Conservation (phyloP, 2,797 vertebrate species). For the Xenops minutus region DNA sequence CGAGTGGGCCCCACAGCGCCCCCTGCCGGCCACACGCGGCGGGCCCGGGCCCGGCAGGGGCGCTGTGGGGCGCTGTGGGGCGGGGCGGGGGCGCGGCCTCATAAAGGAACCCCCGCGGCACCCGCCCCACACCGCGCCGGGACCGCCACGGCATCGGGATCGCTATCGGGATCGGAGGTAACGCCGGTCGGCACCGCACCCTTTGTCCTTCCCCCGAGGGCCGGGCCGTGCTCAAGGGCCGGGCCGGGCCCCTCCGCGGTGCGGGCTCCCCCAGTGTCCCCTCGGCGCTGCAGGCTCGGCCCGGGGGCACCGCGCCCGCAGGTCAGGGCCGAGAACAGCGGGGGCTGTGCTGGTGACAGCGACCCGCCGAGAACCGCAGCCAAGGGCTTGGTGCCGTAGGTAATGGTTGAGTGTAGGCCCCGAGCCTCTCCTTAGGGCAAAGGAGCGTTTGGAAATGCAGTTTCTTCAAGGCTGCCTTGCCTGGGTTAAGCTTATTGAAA, state of each 20-base stretch:
- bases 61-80: background rate
- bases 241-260: too few species aligned
- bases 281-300: background rate
- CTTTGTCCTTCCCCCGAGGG: background rate
- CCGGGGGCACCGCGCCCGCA: background rate
- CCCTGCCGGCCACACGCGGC: background rate
- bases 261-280: too few species aligned
- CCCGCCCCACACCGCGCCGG: too few species aligned
- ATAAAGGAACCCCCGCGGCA: background rate
- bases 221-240: too few species aligned
- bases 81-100: background rate
- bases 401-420: background rate
- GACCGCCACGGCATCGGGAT: background rate
- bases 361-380: background rate
- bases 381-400: background rate
- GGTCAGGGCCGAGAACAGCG: fast-evolving
- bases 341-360: background rate
- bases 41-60: background rate
- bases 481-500: background rate
- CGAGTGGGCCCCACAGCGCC: too few species aligned
- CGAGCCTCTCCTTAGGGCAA: background rate
- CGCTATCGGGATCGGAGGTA: background rate
- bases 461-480: background rate
- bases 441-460: background rate
- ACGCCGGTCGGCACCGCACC: background rate